Evolutionary conservation across 2,888 invertebrate species (phyloP), one percentile per base, ranked within the genome.

Genomic region (Malthinus flaveolus): DNA sequence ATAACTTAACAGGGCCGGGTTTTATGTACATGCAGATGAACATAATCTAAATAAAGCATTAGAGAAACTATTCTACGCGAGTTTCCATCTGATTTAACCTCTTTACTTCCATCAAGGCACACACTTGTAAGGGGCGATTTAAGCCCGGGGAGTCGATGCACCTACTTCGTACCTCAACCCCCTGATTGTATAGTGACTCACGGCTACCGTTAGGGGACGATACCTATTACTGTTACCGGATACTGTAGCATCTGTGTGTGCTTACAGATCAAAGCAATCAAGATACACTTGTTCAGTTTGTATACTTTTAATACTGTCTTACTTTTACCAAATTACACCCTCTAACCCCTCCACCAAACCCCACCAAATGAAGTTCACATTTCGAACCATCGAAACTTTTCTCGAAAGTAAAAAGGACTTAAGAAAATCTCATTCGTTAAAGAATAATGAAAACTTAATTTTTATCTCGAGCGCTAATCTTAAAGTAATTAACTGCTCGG

Each of bases 231-330:
- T 68, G 77, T 76, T 75, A 76, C 76, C 76, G 76, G 77, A 77
- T 77, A 73, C 76, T 71, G 71, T 74, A 76, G 76, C 77, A 77
- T 77, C 77, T 78, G 77, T 73, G 74, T 72, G 66, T 68, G 71
- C 69, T 68, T 72, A 68, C 70, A 74, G 78, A 77, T 77, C 78
- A 78, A 77, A 77, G 77, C 72, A 78, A 78, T 77, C 78, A 77
- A 77, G 75, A 76, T 75, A 75, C 77, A 77, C 77, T 77, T 78
- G 77, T 77, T 77, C 74, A 72, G 74, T 72, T 73, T 67, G 66
- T 66, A 62, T 59, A 61, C 61, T 53, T 48, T 48, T 42, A 56
- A 60, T 60, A 60, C 60, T 48, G 35, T 35, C n/a, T 35, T 11
- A 35, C 11, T 10, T 35, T 35, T 35, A n/a, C 35, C 3, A 35